Percentiles rank a stretch among this genome's conserved stretches.
phyloP scores from a whole-genome alignment of 2,888 invertebrate species.

The Bombylius major region DNA sequence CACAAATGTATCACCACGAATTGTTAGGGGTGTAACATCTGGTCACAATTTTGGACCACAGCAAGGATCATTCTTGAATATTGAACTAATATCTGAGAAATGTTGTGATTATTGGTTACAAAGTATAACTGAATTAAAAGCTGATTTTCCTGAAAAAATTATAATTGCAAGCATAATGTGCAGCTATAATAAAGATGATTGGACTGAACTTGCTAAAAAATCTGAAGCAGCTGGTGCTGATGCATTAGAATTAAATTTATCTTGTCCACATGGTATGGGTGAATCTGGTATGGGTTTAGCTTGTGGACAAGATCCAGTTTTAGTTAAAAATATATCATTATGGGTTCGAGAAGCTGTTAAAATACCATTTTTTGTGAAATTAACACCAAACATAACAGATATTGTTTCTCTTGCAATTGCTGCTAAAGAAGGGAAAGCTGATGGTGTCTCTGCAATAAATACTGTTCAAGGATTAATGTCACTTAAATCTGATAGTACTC shows the following conservation, averaged over 20 bases:
- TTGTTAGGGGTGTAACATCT: slow-evolving; percentile 85
- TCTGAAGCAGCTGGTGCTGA: slow-evolving; percentile 81
- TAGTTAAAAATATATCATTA: slow-evolving; percentile 76
- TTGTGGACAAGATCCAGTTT: slow-evolving; percentile 86
- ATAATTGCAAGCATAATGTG: slow-evolving; percentile 96
- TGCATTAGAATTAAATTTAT: slow-evolving; percentile 89
- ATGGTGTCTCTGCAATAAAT: slow-evolving; percentile 94
- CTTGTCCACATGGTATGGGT: slow-evolving; percentile 98
- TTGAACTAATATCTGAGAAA: slow-evolving; percentile 97
- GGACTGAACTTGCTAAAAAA: slow-evolving; percentile 66
- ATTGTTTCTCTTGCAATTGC: slow-evolving; percentile 81
- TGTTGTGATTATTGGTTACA: slow-evolving; percentile 85
- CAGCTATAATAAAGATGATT: slow-evolving; percentile 71
- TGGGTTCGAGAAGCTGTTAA: slow-evolving; percentile 81
- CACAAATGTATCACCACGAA: slow-evolving; percentile 94
- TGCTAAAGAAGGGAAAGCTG: slow-evolving; percentile 81
- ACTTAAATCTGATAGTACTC: slow-evolving; percentile 60
- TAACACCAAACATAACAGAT: slow-evolving; percentile 96
- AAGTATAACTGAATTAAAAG: slow-evolving; percentile 76
- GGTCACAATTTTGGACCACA: slow-evolving; percentile 88
- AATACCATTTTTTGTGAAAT: slow-evolving; percentile 93
- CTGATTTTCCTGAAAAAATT: slow-evolving; percentile 82
- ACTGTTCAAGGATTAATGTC: slow-evolving; percentile 94
- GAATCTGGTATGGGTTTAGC: slow-evolving; percentile 97
- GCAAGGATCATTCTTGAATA: slow-evolving; percentile 93